Conservation (phyloP, 1,140 invertebrate species). For the Hetaerina americana region DNA sequence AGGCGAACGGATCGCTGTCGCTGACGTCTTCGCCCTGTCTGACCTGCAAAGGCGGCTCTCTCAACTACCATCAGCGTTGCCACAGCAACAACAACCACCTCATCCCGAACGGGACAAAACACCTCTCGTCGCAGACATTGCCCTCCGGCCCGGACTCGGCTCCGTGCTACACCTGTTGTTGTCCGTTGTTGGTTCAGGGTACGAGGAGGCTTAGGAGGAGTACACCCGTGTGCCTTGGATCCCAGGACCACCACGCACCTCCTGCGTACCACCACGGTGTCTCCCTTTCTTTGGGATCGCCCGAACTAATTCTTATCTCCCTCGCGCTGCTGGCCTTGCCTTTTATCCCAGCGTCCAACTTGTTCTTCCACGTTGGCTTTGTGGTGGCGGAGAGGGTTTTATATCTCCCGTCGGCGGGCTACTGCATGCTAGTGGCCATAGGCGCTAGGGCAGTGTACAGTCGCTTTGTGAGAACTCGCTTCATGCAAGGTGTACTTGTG, state of each 20-base stretch:
- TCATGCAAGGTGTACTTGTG: constrained; percentile 26
- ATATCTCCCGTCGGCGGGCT: constrained; percentile 91
- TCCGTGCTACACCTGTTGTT: background rate
- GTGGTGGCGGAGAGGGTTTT: constrained; percentile 91
- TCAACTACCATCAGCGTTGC: constrained; percentile 32
- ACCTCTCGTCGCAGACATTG: constrained; percentile 22
- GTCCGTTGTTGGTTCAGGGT: background rate
- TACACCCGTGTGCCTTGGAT: background rate
- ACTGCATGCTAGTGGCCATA: constrained; percentile 74
- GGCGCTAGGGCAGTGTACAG: constrained; percentile 40
- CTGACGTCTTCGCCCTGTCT: constrained; percentile 28
- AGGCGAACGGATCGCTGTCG: background rate
- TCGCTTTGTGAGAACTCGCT: constrained; percentile 27
- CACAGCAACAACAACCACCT: constrained; percentile 28
- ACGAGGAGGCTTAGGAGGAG: constrained; percentile 5
- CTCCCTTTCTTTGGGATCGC: constrained; percentile 18
- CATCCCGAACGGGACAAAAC: background rate
- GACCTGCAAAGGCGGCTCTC: constrained; percentile 22
- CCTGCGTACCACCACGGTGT: no score
- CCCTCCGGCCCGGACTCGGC: constrained; percentile 18
- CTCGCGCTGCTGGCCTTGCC: constrained; percentile 72
- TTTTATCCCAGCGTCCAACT: constrained; percentile 87
- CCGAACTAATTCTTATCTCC: constrained; percentile 42
- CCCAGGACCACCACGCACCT: background rate
- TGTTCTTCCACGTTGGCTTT: constrained; percentile 92